Base-by-base conservation (phyloP, 2,113 vertebrate species). In the Lepidothrix coronata region DNA sequence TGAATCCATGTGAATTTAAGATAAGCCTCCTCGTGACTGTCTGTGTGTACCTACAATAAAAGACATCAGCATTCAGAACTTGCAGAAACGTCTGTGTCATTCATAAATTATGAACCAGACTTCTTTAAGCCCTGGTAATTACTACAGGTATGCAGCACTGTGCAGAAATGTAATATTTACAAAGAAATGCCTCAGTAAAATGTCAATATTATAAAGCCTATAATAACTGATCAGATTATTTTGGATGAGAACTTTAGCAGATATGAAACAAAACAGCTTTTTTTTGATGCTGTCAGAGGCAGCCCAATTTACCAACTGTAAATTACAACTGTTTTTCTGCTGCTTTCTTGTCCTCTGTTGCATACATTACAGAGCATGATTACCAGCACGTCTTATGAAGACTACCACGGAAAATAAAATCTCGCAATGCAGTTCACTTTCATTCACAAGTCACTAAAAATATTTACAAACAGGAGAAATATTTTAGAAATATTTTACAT, bases 61-160 rank as follows among this genome's bases (percentile, higher is more conserved):
- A 41, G 46, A 37, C 52, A 84, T 74, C 30, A 30, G 14, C 57
- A 27, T 61, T 77, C 88, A 77, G 72, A 72, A 75, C 43, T 71
- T 58, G 63, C 25, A 13, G 31, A 46, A 95, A 85, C 1, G 16
- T 35, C 33, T 74, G 57, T 31, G 63, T 65, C 44, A 72, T 83
- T 93, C 79, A 95, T 96, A 88, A 96, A 94, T 90, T 25, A 95
- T 92, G 79, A 92, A 49, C 17, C 8, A 85, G 78, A 28, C 23
- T 90, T 66, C 67, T 75, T 88, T 22, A 91, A 82, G 31, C 27
- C 22, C 0, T 37, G 51, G 46, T 94, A 83, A 94, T 95, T 91
- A 91, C 67, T 73, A 23, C 57, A 94, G 65, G 52, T 89, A 81
- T 57, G 74, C 7, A 62, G 65, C 46, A 74, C 51, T 41, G 15